Evolutionary conservation across 2,888 invertebrate genomes (phyloP).

Genomic region (Megamerina dolium): DNA sequence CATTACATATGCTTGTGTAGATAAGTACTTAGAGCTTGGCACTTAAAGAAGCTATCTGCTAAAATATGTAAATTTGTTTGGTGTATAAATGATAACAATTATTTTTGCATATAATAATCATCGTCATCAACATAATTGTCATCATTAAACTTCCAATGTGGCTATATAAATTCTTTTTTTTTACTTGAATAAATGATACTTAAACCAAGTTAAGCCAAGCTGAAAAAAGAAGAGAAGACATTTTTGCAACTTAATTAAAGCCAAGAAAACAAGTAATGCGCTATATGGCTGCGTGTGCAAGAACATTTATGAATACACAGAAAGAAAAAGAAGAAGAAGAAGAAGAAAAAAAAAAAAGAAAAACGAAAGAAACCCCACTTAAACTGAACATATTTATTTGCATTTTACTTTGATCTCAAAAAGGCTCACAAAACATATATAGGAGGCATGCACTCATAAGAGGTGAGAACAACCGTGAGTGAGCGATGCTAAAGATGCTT

Average conservation of each 20-base stretch:
- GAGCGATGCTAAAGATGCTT: not conserved
- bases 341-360: not conserved
- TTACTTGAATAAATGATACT: too few species aligned
- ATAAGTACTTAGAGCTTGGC: too few species aligned
- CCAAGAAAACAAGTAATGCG: constrained; percentile 13
- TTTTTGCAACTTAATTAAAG: constrained; percentile 35
- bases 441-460: not conserved
- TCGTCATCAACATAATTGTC: too few species aligned
- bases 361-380: constrained; percentile 13
- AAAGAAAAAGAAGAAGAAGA: not conserved
- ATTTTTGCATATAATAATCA: constrained; percentile 33
- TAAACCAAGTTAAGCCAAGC: too few species aligned
- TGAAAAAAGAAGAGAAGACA: constrained; percentile 3
- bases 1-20: too few species aligned
- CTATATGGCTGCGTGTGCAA: too few species aligned
- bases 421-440: not conserved
- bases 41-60: too few species aligned
- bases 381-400: constrained; percentile 33
- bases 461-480: not conserved
- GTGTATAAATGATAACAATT: constrained; percentile 36
- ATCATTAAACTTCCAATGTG: too few species aligned
- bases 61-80: constrained; percentile 12
- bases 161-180: too few species aligned
- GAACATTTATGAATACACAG: too few species aligned
- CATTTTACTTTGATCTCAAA: constrained; percentile 37